Percentiles rank a stretch among this genome's conserved stretches.
Evolutionary conservation across 2,888 invertebrate genomes (phyloP).

Genomic region (Morpho deidamia): DNA sequence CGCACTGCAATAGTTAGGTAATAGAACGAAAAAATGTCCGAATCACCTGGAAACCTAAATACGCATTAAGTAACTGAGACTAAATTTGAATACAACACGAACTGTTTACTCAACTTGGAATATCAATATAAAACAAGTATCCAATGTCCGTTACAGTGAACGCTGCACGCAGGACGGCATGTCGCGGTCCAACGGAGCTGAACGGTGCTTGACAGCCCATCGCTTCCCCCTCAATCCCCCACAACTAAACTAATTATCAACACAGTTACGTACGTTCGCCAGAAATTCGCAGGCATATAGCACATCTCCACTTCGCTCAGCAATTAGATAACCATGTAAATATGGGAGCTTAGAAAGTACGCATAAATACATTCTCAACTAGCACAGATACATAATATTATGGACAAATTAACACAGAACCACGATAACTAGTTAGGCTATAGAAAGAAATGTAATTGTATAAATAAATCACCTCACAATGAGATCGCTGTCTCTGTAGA

Average conservation of each 20-base stretch:
- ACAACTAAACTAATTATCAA: constrained; percentile 18
- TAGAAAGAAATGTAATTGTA: constrained; percentile 29
- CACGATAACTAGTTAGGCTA: constrained; percentile 17
- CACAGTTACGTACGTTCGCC: constrained; percentile 38
- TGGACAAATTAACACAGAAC: constrained; percentile 27
- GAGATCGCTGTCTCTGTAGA: constrained; percentile 49
- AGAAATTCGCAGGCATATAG: constrained; percentile 35
- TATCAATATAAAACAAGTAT: constrained; percentile 39
- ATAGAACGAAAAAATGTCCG: constrained; percentile 30
- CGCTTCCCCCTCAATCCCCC: constrained; percentile 35
- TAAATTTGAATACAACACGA: constrained; percentile 19
- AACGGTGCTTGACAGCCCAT: constrained; percentile 53
- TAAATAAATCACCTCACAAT: constrained; percentile 41
- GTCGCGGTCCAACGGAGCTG: constrained; percentile 72
- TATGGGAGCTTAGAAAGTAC: constrained; percentile 55
- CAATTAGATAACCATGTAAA: constrained; percentile 46
- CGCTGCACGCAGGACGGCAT: constrained; percentile 53
- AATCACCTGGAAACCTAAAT: constrained; percentile 42
- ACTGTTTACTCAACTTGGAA: constrained; percentile 21
- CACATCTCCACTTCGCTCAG: constrained; percentile 50
- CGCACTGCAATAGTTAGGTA: constrained; percentile 45
- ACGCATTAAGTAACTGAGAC: constrained; percentile 11
- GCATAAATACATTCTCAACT: constrained; percentile 37
- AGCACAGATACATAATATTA: constrained; percentile 27
- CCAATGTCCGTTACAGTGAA: constrained; percentile 53